Evolutionary conservation across 2,888 invertebrate genomes (phyloP).

Genomic region (Trilocha varians): DNA sequence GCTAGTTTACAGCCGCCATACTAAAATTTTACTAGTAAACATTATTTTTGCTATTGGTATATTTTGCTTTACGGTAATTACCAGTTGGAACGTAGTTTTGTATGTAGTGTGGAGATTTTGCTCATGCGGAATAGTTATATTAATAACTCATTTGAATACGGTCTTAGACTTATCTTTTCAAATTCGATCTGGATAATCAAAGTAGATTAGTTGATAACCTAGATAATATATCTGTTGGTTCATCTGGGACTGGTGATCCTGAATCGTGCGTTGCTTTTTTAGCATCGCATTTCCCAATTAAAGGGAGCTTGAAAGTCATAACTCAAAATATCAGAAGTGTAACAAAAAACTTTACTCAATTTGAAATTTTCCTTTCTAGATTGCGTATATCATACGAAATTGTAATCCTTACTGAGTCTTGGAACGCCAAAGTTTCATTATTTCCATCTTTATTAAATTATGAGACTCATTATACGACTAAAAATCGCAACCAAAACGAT

Average conservation of each 20-base stretch:
- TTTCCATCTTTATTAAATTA: background rate
- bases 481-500: background rate
- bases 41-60: background rate
- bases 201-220: background rate
- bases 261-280: background rate
- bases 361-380: background rate
- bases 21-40: background rate
- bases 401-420: background rate
- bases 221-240: background rate
- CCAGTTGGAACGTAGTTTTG: too few relatives aligned
- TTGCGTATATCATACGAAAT: background rate
- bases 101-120: background rate
- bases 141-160: background rate
- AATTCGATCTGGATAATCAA: background rate
- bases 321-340: slow-evolving; percentile 1
- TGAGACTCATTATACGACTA: background rate
- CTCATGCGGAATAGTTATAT: background rate
- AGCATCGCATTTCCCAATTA: background rate
- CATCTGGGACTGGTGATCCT: background rate
- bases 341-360: background rate
- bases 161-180: background rate
- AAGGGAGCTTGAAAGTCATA: background rate
- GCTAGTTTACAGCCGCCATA: background rate
- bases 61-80: too few relatives aligned
- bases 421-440: background rate